Evolutionary conservation across 37 sponge, comb jelly and placozoan genomes (phyloP).

Genomic region (Cliona cf. orientalis): DNA sequence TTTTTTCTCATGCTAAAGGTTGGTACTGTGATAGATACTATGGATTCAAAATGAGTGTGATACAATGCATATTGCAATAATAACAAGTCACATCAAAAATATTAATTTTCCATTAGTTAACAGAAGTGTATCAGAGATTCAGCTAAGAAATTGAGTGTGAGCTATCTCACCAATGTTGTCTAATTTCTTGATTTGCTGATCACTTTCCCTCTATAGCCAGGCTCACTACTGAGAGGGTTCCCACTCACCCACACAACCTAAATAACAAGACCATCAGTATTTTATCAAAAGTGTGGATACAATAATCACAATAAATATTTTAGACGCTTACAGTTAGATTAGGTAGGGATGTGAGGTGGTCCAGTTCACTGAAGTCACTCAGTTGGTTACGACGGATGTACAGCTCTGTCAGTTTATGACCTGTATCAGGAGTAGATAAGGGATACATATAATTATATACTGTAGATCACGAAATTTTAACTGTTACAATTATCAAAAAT

Average conservation of each 20-base stretch:
- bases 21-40: too few relatives aligned
- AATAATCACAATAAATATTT: too few relatives aligned
- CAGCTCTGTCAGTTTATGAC: constrained; percentile 62
- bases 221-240: constrained; percentile 54
- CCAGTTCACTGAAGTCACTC: constrained; percentile 44
- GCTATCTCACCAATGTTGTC: constrained; percentile 52
- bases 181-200: constrained; percentile 54
- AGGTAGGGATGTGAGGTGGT: constrained; percentile 22
- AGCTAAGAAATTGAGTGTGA: too few relatives aligned
- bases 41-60: too few relatives aligned
- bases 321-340: constrained; percentile 37
- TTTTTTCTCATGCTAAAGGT: too few relatives aligned
- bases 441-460: too few relatives aligned
- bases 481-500: background rate
- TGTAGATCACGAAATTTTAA: background rate
- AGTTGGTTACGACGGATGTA: constrained; percentile 64
- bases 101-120: too few relatives aligned
- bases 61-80: too few relatives aligned
- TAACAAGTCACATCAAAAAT: too few relatives aligned
- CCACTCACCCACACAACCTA: constrained; percentile 78
- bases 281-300: too few relatives aligned
- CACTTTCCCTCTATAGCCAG: constrained; percentile 50
- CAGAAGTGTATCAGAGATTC: too few relatives aligned
- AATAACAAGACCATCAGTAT: background rate
- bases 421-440: too few relatives aligned